Evolutionary conservation across 2,888 invertebrate genomes (phyloP).

Genomic region (Empis stercorea): DNA sequence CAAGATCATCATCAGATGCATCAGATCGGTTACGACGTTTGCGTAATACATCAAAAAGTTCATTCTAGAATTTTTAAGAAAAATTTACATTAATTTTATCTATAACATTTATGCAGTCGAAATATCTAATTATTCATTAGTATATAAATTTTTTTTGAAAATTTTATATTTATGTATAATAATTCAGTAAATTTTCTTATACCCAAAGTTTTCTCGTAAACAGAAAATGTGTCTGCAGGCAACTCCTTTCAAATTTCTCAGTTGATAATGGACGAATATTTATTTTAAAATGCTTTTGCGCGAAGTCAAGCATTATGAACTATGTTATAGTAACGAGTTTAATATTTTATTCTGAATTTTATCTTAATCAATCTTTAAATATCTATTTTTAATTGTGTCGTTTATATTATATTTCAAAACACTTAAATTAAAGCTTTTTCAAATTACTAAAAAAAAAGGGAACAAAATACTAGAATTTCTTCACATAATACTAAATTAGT

Average conservation of each 20-base stretch:
- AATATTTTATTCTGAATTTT: neutral
- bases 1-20: slow-evolving; percentile 60
- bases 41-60: slow-evolving; percentile 58
- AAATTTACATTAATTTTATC: too few relatives aligned
- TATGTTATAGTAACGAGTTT: neutral
- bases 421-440: too few relatives aligned
- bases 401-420: too few relatives aligned
- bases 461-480: too few relatives aligned
- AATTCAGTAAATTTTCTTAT: slow-evolving; percentile 8
- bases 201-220: slow-evolving; percentile 36
- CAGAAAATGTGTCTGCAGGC: slow-evolving; percentile 27
- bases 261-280: slow-evolving; percentile 20
- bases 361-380: too few relatives aligned
- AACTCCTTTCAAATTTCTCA: slow-evolving; percentile 28
- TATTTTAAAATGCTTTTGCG: slow-evolving; percentile 32
- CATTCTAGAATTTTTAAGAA: slow-evolving; percentile 45
- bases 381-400: too few relatives aligned
- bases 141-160: too few relatives aligned
- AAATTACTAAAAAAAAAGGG: too few relatives aligned
- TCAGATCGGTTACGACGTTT: slow-evolving; percentile 53
- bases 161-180: neutral
- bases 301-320: slow-evolving; percentile 27
- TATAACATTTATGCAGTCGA: too few relatives aligned
- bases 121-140: too few relatives aligned
- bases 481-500: too few relatives aligned